Evolutionary conservation across 1,140 invertebrate species (phyloP).

Genomic region (Bombus pyrosoma): DNA sequence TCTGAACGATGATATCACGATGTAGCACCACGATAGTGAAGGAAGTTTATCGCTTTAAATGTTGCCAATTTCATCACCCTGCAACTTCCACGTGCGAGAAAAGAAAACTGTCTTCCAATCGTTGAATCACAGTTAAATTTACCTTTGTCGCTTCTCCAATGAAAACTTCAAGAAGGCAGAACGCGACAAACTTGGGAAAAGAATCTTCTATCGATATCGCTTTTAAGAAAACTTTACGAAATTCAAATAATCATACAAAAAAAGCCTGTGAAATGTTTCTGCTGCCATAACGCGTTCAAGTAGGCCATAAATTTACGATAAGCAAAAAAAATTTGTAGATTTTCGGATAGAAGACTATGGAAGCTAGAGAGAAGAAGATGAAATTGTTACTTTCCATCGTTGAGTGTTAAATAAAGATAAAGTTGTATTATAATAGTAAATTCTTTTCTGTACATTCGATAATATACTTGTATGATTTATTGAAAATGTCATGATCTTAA

Average conservation of each 20-base stretch:
- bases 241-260: not conserved
- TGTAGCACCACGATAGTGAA: not conserved
- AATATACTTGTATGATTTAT: not conserved
- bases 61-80: constrained; percentile 12
- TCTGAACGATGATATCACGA: no score
- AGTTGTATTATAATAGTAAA: not conserved
- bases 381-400: not conserved
- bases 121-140: not conserved
- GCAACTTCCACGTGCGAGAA: not conserved
- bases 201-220: not conserved
- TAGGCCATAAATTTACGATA: constrained; percentile 14
- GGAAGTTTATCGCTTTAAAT: not conserved
- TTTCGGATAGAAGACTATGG: constrained; percentile 37
- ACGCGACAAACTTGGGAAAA: no score
- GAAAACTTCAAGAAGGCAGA: not conserved
- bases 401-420: not conserved
- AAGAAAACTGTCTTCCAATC: constrained; percentile 12
- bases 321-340: constrained; percentile 18
- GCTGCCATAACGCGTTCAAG: constrained; percentile 7
- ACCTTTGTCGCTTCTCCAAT: not conserved
- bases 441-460: not conserved
- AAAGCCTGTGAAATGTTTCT: not conserved
- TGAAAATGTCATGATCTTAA: not conserved
- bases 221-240: not conserved
- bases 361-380: constrained; percentile 29